Evolutionary conservation across 2,888 invertebrate genomes (phyloP), one percentile per base, ranked within the genome.

Genomic region (Drosophila anomelani): DNA sequence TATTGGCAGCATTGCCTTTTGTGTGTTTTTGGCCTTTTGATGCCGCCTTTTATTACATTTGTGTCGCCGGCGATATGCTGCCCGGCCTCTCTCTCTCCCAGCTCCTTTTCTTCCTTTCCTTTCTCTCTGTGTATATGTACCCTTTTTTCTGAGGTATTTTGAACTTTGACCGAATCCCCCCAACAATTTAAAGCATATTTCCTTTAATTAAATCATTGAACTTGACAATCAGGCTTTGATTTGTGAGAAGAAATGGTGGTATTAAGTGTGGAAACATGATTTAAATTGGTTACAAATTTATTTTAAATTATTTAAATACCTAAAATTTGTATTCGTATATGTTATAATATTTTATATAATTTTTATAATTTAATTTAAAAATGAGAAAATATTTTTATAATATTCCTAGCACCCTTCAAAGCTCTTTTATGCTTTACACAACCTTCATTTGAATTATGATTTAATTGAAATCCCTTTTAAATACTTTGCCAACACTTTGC

Each of bases 21-120:
- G 69, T 75, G 69, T 80, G 70, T 74, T 69, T 63, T 67, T 55
- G 61, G 58, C 74, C 74, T 83, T 83, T 84, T 76, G 72, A 77
- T 77, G 80, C 66, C 64, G 63, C 59, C 67, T 76, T 75, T 73
- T 73, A 73, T 74, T 73, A 73, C 72, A 71, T 71, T 76, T 76
- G 68, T 70, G 76, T 62, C 54, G 39, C 54, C 44, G 59, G 29
- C 44, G 39, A 53, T 61, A 44, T 47, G 34, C 44, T 60, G 38
- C 34, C 39, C 20, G n/a, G 26, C 26, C 26, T 26, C 26, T 26
- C 26, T 26, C 26, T 26, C 26, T 26, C 20, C 20, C 20, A 4
- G 20, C 7, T 29, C 34, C 15, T n/a, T 32, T 17, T 5, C 20
- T 12, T 26, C 15, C 26, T 17, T 26, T 4, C 26, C 7, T 53